Base-by-base conservation (phyloP, 2,888 invertebrate species). In the Hyposoter dolosus region DNA sequence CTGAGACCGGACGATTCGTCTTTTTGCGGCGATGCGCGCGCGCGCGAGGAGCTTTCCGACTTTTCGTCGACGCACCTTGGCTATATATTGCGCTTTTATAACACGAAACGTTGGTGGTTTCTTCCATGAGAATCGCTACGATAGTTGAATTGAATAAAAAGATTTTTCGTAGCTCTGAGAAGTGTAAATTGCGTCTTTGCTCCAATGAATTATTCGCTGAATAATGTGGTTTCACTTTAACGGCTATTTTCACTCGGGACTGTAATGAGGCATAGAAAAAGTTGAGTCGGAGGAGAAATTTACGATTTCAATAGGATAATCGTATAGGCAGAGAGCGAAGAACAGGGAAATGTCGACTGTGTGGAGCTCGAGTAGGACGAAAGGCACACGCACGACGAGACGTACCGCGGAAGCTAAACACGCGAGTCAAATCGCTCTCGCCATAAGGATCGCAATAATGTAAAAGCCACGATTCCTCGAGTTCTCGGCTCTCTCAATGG, bases 1-100 rank as follows among this genome's bases (percentile, higher is more conserved):
- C 88, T 87, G 87, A 88, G 88, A 86, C 82, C 53, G 83, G 66
- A 77, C 82, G 85, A 83, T 88, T 89, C 79, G 89, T 90, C 88
- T 88, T 90, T 89, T 90, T 90, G n/a, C n/a, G 76, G 72, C 87
- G 75, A 83, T 45, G 81, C 40, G 78, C 69, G 50, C 68, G 78
- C 23, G 80, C 40, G 77, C 69, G 50, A 75, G 78, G 66, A 77
- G 87, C 87, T 87, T 83, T 87, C 75, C 75, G 87, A 84, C 88
- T 87, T 88, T 88, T 87, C 84, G 82, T 82, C 74, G 65, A 72
- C 77, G 68, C 53, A 69, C 50, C n/a, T 56, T 53, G n/a, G 45
- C 68, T 56, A 40, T 53, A 28, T 68, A 69, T 40, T 40, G 40
- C 17, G 43, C 43, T 40, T 17, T 17, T 68, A 28, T 68, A 53